phyloP scores from a whole-genome alignment of 1,140 invertebrate species.

The Epicauta chinensis region DNA sequence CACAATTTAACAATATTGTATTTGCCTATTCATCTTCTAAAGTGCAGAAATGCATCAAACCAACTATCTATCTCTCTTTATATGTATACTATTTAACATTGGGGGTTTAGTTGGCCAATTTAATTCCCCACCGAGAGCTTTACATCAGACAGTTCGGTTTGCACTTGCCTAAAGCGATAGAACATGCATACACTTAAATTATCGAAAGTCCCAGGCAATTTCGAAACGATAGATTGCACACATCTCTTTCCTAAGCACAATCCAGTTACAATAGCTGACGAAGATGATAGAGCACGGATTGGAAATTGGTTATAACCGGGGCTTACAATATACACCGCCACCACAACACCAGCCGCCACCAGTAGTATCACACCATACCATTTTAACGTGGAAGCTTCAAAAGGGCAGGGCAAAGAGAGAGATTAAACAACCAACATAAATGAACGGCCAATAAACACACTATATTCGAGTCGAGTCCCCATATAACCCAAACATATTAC shows the following conservation, averaged over 20 bases:
- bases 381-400: slow-evolving; percentile 3
- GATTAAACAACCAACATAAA: slow-evolving; percentile 34
- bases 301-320: slow-evolving; percentile 19
- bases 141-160: slow-evolving; percentile 38
- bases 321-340: slow-evolving; percentile 14
- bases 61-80: not conserved
- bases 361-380: not conserved
- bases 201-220: slow-evolving; percentile 36
- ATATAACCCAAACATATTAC: slow-evolving; percentile 24
- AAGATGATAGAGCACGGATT: slow-evolving; percentile 18
- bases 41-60: no score
- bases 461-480: slow-evolving; percentile 15
- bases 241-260: slow-evolving; percentile 11
- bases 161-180: slow-evolving; percentile 38
- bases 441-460: slow-evolving; percentile 35
- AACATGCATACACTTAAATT: slow-evolving; percentile 40
- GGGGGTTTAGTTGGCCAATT: slow-evolving; percentile 34
- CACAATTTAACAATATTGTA: no score
- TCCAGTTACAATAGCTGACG: not conserved
- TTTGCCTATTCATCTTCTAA: no score
- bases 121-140: slow-evolving; percentile 37
- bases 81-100: slow-evolving; percentile 22
- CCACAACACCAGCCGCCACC: slow-evolving; percentile 10
- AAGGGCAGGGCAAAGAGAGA: slow-evolving; percentile 16
- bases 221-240: slow-evolving; percentile 22